Base-by-base conservation (phyloP, 2,113 vertebrate genomes). In the Dipodomys spectabilis region DNA sequence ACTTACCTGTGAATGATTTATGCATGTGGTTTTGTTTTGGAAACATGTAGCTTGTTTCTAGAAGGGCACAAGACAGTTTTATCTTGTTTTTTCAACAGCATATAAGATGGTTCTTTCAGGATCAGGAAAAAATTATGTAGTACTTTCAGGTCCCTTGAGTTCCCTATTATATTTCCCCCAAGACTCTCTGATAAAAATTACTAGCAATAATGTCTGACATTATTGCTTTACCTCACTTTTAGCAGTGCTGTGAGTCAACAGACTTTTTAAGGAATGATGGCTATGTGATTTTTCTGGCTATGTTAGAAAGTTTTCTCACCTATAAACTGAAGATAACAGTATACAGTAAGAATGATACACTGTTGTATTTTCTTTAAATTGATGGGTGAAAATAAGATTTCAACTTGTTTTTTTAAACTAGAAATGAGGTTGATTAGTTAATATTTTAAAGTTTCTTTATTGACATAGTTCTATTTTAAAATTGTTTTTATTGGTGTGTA, bases 401-500 rank as follows among this genome's bases (percentile, higher is more conserved):
- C 60, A 82, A 88, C 19, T 74, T 86, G 6, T 90, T 92, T 82
- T 86, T 85, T 86, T 85, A 74, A 79, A 71, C 85, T 92, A 39
- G 62, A 12, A 80, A 86, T 71, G 18, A 71, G 10, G 32, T 86
- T 79, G 28, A 73, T 71, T 13, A 75, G 65, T 19, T 10, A 78
- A 30, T 71, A 28, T 39, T 39, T 28, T 62, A 75, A 65, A 32
- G 64, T n/a, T 92, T 49, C 49, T n/a, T 44, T 74, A 85, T 60
- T 92, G 13, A 81, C 18, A 0, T 44, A 62, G 44, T 82, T 67
- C 71, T 84, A 67, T 88, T 62, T 85, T 8, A 71, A 91, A 20
- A 16, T 65, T 49, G 2, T 60, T 82, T 74, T 81, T 87, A 90
- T 88, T 92, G 13, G 74, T 53, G 1, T 44, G 32, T 68, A 92